These are phyloP conservation scores for Phoenicopterus ruber DNA, from an alignment of 2,113 vertebrate genomes.

Conservation along the genomic window DNA sequence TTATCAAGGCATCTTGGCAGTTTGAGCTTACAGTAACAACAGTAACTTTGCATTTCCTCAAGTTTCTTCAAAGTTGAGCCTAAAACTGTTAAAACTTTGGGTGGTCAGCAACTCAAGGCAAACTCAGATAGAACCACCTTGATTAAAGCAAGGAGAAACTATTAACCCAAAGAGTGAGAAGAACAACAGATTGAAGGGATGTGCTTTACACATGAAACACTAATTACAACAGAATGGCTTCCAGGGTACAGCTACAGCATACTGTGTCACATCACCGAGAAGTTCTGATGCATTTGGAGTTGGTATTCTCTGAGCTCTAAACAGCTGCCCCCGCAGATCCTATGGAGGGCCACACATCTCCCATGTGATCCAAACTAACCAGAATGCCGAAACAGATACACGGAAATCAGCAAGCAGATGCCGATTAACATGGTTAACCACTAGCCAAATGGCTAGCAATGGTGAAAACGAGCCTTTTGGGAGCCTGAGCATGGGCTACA, in stretches of 20 bases:
- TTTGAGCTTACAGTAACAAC: not conserved
- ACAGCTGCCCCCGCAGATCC: not conserved
- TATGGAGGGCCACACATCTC: not conserved
- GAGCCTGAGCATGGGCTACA: not conserved
- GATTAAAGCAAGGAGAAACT: not conserved
- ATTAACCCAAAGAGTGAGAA: not conserved
- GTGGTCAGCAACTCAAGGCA: not conserved
- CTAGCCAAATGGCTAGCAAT: not conserved
- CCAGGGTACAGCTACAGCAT: fast-evolving
- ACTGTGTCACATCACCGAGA: fast-evolving
- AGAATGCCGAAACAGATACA: not conserved
- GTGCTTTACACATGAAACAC: not conserved
- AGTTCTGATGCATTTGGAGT: not conserved
- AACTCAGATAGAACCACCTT: not conserved
- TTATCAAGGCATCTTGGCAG: constrained; percentile 28
- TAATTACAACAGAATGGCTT: not conserved
- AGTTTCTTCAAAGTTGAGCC: not conserved
- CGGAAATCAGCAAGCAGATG: not conserved
- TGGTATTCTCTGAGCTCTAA: not conserved
- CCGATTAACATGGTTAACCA: not conserved
- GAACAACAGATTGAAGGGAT: not conserved
- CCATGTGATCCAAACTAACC: not conserved
- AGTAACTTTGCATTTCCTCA: not conserved
- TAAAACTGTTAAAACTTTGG: not conserved
- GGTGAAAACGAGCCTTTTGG: not conserved